Evolutionary conservation across 2,888 invertebrate genomes (phyloP).

Genomic region (Melinaea marsaeus): DNA sequence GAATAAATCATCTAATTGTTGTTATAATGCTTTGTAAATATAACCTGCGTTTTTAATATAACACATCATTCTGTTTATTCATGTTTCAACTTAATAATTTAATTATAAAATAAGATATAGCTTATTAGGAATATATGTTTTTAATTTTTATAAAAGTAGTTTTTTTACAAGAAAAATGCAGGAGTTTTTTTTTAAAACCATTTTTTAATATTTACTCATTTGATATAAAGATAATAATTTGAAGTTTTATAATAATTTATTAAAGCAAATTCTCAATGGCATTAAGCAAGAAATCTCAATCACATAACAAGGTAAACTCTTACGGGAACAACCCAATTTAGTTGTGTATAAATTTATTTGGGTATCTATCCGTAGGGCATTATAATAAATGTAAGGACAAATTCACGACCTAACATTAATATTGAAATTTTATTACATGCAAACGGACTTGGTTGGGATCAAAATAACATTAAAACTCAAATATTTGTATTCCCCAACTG

Average conservation of each 20-base stretch:
- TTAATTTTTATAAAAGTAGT: too few relatives aligned
- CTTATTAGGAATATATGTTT: too few relatives aligned
- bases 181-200: too few relatives aligned
- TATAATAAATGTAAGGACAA: constrained; percentile 63
- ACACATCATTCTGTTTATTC: too few relatives aligned
- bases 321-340: constrained; percentile 70
- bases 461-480: constrained; percentile 23
- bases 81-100: too few relatives aligned
- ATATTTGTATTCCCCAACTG: neutral
- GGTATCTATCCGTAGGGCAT: constrained; percentile 65
- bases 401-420: constrained; percentile 58
- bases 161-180: too few relatives aligned
- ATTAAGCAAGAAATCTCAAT: constrained; percentile 61
- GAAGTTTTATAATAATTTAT: constrained; percentile 42
- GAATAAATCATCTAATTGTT: constrained; percentile 35
- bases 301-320: constrained; percentile 62
- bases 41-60: too few relatives aligned
- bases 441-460: too few relatives aligned
- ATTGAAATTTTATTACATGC: constrained; percentile 52
- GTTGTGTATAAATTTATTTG: constrained; percentile 71
- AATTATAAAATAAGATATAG: too few relatives aligned
- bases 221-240: constrained; percentile 28
- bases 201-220: too few relatives aligned
- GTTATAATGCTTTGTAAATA: neutral
- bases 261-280: constrained; percentile 46